Evolutionary conservation across 2,113 vertebrate species (phyloP).

Genomic region (Laticauda colubrina): DNA sequence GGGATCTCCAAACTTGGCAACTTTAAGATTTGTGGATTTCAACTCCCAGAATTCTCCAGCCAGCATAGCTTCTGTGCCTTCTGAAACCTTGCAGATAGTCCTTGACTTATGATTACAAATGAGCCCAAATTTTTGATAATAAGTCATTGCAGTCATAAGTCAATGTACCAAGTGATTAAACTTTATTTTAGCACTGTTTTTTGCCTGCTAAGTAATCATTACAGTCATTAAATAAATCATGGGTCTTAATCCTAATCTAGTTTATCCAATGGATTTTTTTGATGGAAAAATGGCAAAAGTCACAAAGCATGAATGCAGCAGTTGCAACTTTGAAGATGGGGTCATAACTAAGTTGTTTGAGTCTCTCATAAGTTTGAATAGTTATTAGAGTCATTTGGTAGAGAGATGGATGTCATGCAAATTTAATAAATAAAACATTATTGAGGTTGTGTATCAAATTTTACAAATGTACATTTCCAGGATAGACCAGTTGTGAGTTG

Average conservation of each 20-base stretch:
- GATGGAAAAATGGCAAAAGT: background rate
- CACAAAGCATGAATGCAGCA: background rate
- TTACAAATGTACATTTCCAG: background rate
- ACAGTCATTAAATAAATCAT: background rate
- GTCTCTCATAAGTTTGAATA: background rate
- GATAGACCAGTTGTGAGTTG: background rate
- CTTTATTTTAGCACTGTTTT: background rate
- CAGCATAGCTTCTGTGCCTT: no score
- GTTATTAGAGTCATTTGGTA: background rate
- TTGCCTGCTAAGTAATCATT: background rate
- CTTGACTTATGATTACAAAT: background rate
- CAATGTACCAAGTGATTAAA: background rate
- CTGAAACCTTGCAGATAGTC: background rate
- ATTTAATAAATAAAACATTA: background rate
- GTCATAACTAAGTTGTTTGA: background rate
- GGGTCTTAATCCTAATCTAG: background rate
- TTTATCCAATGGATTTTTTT: background rate
- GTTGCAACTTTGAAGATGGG: background rate
- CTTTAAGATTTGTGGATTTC: no score
- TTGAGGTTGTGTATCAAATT: background rate
- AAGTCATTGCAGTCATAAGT: background rate
- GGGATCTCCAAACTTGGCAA: no score
- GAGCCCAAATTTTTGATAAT: background rate
- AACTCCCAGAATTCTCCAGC: no score
- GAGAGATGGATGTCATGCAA: background rate